Evolutionary conservation across 1,140 invertebrate species (phyloP), one percentile per base, ranked within the genome.

Genomic region (Teleopsis dalmanni): DNA sequence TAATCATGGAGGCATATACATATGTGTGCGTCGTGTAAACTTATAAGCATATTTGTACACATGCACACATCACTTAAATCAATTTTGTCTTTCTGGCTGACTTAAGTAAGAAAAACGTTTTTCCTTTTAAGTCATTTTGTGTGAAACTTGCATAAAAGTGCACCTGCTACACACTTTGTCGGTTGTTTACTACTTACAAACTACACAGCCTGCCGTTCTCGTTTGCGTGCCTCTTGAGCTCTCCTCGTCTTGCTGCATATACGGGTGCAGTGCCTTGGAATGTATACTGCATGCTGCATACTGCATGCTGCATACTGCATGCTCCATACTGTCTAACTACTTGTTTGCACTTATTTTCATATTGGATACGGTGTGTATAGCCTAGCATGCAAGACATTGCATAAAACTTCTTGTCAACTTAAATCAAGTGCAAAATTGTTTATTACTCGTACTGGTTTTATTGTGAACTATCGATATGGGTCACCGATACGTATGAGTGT

Each of bases 101-200:
- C 25, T n/a, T n/a, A n/a, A n/a, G n/a, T n/a, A n/a, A n/a, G n/a
- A n/a, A n/a, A n/a, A n/a, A n/a, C n/a, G 31, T 43, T 25, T 43
- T 25, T 25, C 26, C 41, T 43, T 43, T 43, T 43, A 43, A 43
- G 41, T 43, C 41, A 43, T 43, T 43, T 27, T 43, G 31, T 43
- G 41, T 43, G 41, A 43, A 43, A 43, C 25, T 43, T 25, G 41
- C 41, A 27, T 27, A 43, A 43, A 43, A 43, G 27, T 43, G 41
- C 41, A 43, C 41, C 41, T 43, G 41, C n/a, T n/a, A n/a, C n/a
- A n/a, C n/a, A n/a, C n/a, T n/a, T n/a, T n/a, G n/a, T n/a, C n/a
- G n/a, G n/a, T n/a, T n/a, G n/a, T n/a, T n/a, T n/a, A n/a, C n/a
- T n/a, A n/a, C n/a, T n/a, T n/a, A n/a, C n/a, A n/a, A n/a, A n/a